phyloP scores from a whole-genome alignment of 2,888 invertebrate species.

The Mythimna impura region DNA sequence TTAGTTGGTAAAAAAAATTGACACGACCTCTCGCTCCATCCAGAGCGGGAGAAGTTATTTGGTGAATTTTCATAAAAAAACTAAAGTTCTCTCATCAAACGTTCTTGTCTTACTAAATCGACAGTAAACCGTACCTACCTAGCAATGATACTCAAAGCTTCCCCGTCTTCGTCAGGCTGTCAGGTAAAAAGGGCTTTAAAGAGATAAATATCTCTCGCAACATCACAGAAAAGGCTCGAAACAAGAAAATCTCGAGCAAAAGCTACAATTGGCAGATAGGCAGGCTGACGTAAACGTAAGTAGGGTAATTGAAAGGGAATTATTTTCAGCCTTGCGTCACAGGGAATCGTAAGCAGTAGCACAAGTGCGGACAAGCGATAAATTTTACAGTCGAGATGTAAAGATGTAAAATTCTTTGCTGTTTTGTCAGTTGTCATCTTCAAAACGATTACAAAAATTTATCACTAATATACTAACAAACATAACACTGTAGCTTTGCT shows the following conservation, averaged over 20 bases:
- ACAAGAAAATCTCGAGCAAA: conserved; percentile 63
- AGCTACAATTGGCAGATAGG: conserved; percentile 68
- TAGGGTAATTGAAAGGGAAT: conserved; percentile 73
- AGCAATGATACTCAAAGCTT: conserved; percentile 26
- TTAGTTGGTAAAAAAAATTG: too few relatives aligned
- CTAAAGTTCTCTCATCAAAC: conserved; percentile 19
- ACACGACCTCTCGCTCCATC: too few relatives aligned
- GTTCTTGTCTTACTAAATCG: conserved; percentile 17
- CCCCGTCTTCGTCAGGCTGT: conserved; percentile 20
- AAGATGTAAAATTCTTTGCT: too few relatives aligned
- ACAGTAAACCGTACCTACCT: conserved; percentile 10
- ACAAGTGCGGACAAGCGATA: not conserved
- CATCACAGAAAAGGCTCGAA: conserved; percentile 50
- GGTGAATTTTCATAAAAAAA: too few relatives aligned
- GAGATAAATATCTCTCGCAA: conserved; percentile 59
- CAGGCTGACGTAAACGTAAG: conserved; percentile 64
- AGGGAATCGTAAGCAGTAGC: conserved; percentile 31
- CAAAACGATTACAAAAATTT: too few relatives aligned
- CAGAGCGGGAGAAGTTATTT: too few relatives aligned
- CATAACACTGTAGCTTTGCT: too few relatives aligned
- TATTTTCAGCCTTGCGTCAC: conserved; percentile 61
- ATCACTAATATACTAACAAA: too few relatives aligned
- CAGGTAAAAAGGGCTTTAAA: conserved; percentile 49
- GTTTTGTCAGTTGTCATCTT: too few relatives aligned
- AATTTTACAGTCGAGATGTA: too few relatives aligned